A percentile compares a stretch with the other conserved stretches of the same genome.
Conservation (phyloP, 1,140 invertebrate species). For the Anagrus nilaparvatae region DNA sequence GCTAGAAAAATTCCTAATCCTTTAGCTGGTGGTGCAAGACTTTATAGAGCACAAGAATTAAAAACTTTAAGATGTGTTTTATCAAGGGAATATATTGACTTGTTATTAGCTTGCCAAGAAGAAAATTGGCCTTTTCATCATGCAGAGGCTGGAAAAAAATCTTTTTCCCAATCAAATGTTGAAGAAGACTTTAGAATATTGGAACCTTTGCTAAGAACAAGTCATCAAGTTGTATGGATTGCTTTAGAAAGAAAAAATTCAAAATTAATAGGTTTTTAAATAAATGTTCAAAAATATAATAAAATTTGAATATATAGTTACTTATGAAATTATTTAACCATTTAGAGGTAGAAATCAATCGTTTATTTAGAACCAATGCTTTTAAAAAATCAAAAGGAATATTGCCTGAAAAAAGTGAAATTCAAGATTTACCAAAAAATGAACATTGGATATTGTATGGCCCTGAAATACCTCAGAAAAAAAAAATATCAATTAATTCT, state of each 20-base stretch:
- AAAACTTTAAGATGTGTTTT: constrained; percentile 46
- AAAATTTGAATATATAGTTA: too few species aligned
- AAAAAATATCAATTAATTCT: constrained; percentile 29
- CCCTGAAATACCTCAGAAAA: constrained; percentile 16
- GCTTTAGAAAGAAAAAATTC: constrained; percentile 47
- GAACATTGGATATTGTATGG: constrained; percentile 31
- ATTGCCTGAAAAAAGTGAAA: constrained; percentile 11
- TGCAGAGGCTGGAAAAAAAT: constrained; percentile 42
- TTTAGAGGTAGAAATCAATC: constrained; percentile 49
- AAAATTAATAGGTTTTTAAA: constrained; percentile 41
- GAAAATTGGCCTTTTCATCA: constrained; percentile 47
- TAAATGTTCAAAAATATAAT: background rate
- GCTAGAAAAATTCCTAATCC: constrained; percentile 47
- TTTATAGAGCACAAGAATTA: constrained; percentile 45
- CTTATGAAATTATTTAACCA: constrained; percentile 14
- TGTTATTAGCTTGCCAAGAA: constrained; percentile 43
- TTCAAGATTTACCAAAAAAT: constrained; percentile 18
- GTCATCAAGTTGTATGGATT: constrained; percentile 52
- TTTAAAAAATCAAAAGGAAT: constrained; percentile 40
- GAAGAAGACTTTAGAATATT: constrained; percentile 50
- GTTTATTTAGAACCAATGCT: constrained; percentile 47
- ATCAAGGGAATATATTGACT: constrained; percentile 48
- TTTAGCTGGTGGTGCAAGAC: constrained; percentile 43
- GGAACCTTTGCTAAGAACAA: constrained; percentile 47
- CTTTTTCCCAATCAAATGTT: constrained; percentile 40